These are phyloP conservation scores for Slavum lentiscoides DNA, from an alignment of 2,888 invertebrate genomes.

Conservation along the genomic window DNA sequence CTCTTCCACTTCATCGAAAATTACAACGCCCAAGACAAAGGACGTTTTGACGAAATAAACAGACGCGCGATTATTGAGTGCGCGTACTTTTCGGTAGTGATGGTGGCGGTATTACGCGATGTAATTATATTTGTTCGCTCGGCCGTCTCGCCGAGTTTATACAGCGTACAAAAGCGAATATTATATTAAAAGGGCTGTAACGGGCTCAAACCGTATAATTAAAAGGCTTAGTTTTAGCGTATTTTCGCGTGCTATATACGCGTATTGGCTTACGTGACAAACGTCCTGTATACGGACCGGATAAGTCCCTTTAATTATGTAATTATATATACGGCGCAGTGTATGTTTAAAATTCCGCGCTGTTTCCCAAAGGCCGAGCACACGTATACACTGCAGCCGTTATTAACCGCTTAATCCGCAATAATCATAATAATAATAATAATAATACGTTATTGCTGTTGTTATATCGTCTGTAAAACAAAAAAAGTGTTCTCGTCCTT, in stretches of 20 bases:
- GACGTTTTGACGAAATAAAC: not conserved
- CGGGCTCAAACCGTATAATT: not conserved
- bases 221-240: not conserved
- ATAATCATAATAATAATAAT: no score
- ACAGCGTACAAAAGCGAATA: no score
- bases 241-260: not conserved
- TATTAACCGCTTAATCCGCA: not conserved
- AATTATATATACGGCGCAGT: not conserved
- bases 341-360: no score
- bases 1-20: no score
- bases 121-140: not conserved
- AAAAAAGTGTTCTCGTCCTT: not conserved
- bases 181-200: no score
- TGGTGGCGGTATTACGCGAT: no score
- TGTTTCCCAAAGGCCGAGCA: no score
- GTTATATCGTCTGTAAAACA: not conserved
- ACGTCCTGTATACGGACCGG: not conserved
- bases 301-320: not conserved
- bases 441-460: not conserved
- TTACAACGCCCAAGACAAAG: no score
- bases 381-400: not conserved
- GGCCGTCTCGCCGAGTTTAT: not conserved
- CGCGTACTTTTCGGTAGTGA: no score
- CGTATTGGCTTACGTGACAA: not conserved
- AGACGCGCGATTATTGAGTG: not conserved